phyloP scores from a whole-genome alignment of 2,113 vertebrate genomes.

The Tor tambroides region DNA sequence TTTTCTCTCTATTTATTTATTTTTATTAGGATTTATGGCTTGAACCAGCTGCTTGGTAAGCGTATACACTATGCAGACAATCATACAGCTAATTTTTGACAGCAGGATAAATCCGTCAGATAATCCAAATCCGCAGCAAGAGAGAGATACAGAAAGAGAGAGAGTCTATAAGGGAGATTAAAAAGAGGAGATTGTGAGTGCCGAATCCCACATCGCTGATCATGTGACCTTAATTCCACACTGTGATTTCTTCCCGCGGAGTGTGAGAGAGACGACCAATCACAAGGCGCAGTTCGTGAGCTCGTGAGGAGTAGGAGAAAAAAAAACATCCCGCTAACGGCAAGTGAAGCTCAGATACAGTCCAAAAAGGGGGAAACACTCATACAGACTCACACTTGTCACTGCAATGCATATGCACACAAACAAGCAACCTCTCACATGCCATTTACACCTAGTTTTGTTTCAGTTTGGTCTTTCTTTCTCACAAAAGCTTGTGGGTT shows the following conservation, averaged over 20 bases:
- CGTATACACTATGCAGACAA: conserved; percentile 24
- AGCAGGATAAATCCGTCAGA: conserved; percentile 37
- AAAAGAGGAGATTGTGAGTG: conserved; percentile 52
- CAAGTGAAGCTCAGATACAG: conserved; percentile 44
- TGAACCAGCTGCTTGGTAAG: conserved; percentile 26
- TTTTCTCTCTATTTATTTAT: conserved; percentile 23
- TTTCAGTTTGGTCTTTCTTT: background rate
- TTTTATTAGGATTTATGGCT: conserved; percentile 30
- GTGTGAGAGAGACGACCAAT: conserved; percentile 67
- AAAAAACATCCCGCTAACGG: conserved; percentile 55
- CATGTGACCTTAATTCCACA: conserved; percentile 58
- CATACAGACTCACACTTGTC: conserved; percentile 15
- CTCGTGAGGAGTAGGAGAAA: conserved; percentile 60
- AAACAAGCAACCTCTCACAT: background rate
- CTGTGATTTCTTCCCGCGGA: conserved; percentile 56
- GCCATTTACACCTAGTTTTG: background rate
- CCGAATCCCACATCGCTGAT: conserved; percentile 62
- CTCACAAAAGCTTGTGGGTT: conserved; percentile 15
- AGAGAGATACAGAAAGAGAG: background rate
- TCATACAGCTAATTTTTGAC: conserved; percentile 49
- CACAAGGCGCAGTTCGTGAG: conserved; percentile 56
- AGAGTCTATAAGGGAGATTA: conserved; percentile 27
- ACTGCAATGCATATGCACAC: background rate
- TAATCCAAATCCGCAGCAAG: conserved; percentile 34
- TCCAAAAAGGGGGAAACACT: conserved; percentile 25